Evolutionary conservation across 1,140 invertebrate genomes (phyloP).

Genomic region (Nebria ingens): DNA sequence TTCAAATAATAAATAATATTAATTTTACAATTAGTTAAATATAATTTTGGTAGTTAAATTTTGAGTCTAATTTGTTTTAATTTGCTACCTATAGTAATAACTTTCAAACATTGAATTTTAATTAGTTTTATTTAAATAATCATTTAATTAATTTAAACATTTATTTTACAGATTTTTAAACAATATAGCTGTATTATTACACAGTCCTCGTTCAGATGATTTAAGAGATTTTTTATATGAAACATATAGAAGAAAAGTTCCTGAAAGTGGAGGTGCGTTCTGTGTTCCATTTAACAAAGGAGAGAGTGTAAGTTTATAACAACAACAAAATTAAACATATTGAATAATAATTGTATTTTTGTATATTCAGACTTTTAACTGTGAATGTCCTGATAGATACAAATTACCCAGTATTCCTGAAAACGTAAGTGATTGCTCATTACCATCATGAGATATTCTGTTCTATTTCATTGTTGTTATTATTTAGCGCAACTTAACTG

Average conservation of each 20-base stretch:
- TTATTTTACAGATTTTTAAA: conserved; percentile 31
- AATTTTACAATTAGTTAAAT: too few species aligned
- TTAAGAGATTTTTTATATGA: conserved; percentile 30
- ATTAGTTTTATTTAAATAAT: too few species aligned
- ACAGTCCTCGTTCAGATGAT: conserved; percentile 31
- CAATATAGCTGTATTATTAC: conserved; percentile 33
- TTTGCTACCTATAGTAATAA: too few species aligned
- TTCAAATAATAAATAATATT: too few species aligned
- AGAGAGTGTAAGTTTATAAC: conserved; percentile 27
- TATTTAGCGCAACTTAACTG: conserved; percentile 83
- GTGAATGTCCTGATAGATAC: conserved; percentile 65
- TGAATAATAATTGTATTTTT: conserved; percentile 14
- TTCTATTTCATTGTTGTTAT: too few species aligned
- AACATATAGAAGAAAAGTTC: conserved; percentile 28
- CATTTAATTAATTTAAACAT: too few species aligned
- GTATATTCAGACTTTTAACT: conserved; percentile 58
- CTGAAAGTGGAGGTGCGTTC: conserved; percentile 29
- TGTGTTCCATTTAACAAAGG: conserved; percentile 29
- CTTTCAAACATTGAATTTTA: too few species aligned
- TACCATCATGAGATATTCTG: not conserved
- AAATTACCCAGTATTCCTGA: conserved; percentile 86
- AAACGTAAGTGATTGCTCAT: conserved; percentile 81
- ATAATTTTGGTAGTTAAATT: too few species aligned
- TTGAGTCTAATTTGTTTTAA: too few species aligned
- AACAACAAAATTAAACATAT: not conserved